phyloP scores from a whole-genome alignment of 2,797 vertebrate species.

The Poecilia picta region DNA sequence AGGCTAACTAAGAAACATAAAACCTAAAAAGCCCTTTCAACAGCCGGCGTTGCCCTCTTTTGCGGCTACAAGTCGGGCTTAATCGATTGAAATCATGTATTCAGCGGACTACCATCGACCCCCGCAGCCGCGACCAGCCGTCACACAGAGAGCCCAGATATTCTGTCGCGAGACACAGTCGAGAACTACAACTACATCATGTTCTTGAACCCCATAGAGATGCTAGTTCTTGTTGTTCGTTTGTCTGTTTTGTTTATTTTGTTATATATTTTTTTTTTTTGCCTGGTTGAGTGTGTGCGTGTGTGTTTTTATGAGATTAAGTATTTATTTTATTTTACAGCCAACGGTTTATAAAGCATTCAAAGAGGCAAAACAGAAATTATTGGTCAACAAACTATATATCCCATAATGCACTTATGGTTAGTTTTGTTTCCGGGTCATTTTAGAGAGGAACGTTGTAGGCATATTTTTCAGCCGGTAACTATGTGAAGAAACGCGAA shows the following conservation, averaged over 20 bases:
- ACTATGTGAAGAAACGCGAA: conserved; percentile 24
- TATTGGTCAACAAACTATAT: conserved; percentile 28
- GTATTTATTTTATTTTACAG: neutral
- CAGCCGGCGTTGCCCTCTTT: conserved; percentile 16
- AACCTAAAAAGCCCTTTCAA: conserved; percentile 24
- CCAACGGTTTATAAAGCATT: neutral
- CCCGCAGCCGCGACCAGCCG: conserved; percentile 29
- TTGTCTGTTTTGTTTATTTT: neutral
- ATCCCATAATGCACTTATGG: conserved; percentile 53
- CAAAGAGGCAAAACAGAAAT: rapidly evolving
- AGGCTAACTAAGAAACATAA: conserved; percentile 45
- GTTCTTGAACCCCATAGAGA: neutral
- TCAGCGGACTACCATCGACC: conserved; percentile 36
- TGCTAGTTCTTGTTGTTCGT: neutral
- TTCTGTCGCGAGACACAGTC: conserved; percentile 24
- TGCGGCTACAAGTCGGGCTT: conserved; percentile 41
- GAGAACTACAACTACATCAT: conserved; percentile 28
- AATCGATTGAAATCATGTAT: conserved; percentile 54
- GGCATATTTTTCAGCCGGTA: conserved; percentile 21
- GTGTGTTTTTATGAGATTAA: neutral
- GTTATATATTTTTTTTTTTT: neutral
- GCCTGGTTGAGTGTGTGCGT: neutral
- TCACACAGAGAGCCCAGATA: conserved; percentile 29
- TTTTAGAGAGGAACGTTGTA: neutral
- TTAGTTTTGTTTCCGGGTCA: conserved; percentile 62